Base-by-base conservation (phyloP, 2,888 invertebrate genomes). In the Phorcus lineatus region DNA sequence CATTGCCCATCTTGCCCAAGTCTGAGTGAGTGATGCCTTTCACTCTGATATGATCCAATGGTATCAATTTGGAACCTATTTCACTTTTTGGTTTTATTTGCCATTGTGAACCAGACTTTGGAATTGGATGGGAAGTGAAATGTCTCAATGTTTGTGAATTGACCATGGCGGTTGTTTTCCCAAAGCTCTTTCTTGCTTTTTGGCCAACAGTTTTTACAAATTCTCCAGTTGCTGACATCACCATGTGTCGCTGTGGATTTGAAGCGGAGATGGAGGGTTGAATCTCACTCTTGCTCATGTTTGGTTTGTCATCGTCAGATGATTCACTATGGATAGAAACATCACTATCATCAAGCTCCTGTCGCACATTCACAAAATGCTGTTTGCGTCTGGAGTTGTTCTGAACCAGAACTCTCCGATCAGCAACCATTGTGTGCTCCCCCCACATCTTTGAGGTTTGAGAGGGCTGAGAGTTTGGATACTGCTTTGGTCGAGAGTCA, bases 361-460 rank as follows among this genome's bases (percentile, higher is more conserved):
- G 53, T 17, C 79, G 28, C 28, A 79, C 36, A 13, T 79, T 62
- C 16, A 53, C 31, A 40, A 79, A 79, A 40, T 79, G 67, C 47
- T 79, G 79, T 47, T 79, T 77, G 57, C 77, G 74, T 28, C 80
- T 75, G 67, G 79, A 83, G 77, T 83, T 83, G 11, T 83, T 83
- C 17, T 83, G 83, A 19, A 66, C 57, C 62, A 81, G 86, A 66
- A 66, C 79, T 57, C 79, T 74, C 62, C 57, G 28, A 19, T 70
- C 70, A 3, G 40, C 70, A 31, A 40, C 40, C 40, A 40, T 70
- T 17, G 70, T 70, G n/a, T 76, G 66, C 16, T 81, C 83, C 36
- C 78, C 62, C 54, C 47, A 66, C 74, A 79, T 75, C 13, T 78
- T 78, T 3, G 40, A 13, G 13, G 57, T 74, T 47, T 53, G 77